A percentile compares a stretch with the other conserved stretches of the same genome.
These are phyloP conservation scores for Ceyx margarethae DNA, from an alignment of 2,113 vertebrate genomes.

Conservation along the genomic window DNA sequence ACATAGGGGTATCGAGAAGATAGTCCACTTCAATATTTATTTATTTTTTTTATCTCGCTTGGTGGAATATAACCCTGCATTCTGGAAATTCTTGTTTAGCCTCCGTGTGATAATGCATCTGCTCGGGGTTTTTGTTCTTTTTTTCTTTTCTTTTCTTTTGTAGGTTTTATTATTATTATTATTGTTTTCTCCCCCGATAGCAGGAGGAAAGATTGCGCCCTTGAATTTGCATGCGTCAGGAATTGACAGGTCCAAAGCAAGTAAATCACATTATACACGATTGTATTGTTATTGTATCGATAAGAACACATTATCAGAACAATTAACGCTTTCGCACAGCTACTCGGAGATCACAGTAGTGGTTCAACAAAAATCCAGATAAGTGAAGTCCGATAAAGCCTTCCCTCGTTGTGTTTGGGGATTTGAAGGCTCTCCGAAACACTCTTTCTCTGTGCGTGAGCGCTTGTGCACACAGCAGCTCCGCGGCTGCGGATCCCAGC, in stretches of 20 bases:
- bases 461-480: neutral
- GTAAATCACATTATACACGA: conserved; percentile 47
- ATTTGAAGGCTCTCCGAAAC: neutral
- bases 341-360: neutral
- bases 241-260: conserved; percentile 56
- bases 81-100: conserved; percentile 29
- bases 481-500: neutral
- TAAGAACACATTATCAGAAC: conserved; percentile 46
- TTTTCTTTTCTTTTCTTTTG: too few species aligned
- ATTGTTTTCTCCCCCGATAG: neutral
- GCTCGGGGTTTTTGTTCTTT: neutral
- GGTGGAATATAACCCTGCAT: neutral
- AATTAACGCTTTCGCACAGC: conserved; percentile 38
- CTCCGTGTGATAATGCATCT: neutral
- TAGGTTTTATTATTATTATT: neutral
- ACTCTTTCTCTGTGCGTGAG: neutral
- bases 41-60: neutral
- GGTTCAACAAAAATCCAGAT: conserved; percentile 43
- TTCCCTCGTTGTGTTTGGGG: neutral
- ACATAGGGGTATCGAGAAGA: neutral
- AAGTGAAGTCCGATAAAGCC: conserved; percentile 44
- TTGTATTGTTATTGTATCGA: conserved; percentile 50
- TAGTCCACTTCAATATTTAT: neutral
- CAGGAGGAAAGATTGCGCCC: conserved; percentile 15
- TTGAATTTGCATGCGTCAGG: conserved; percentile 32